Conservation (phyloP, 2,113 vertebrate genomes). For the Toxotes chatareus region DNA sequence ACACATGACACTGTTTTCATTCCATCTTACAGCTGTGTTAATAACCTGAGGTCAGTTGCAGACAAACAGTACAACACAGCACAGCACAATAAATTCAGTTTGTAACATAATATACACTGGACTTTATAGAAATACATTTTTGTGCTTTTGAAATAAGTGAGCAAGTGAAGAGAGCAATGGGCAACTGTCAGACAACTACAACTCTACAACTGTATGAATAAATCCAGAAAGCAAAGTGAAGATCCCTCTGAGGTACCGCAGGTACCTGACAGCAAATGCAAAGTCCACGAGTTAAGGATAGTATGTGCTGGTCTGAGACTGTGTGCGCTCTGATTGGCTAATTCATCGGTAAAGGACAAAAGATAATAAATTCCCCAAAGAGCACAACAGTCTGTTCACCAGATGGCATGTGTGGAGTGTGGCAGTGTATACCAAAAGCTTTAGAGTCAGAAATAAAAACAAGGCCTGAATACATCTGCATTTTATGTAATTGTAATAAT, state of each 20-base stretch:
- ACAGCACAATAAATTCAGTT: background rate
- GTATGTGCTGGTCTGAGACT: background rate
- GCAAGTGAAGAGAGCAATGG: background rate
- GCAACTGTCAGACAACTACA: background rate
- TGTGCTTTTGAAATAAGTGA: background rate
- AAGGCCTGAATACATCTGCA: background rate
- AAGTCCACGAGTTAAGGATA: background rate
- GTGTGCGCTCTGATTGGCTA: background rate
- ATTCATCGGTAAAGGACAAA: constrained; percentile 16
- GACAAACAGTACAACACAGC: background rate
- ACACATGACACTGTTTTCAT: constrained; percentile 24
- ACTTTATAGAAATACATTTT: background rate
- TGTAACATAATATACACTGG: background rate
- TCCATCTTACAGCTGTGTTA: constrained; percentile 30
- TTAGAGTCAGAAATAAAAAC: constrained; percentile 11
- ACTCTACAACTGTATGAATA: background rate
- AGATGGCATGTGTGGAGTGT: background rate
- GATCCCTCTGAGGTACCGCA: background rate
- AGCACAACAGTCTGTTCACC: constrained; percentile 18
- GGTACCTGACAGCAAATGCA: background rate
- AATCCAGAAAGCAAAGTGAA: background rate
- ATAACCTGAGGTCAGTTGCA: constrained; percentile 22
- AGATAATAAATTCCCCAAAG: background rate
- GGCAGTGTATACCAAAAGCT: constrained; percentile 14
- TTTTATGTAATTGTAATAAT: background rate